A percentile compares a stretch with the other conserved stretches of the same genome.
Conservation (phyloP, 2,797 vertebrate species). For the Hyperoplus lanceolatus region DNA sequence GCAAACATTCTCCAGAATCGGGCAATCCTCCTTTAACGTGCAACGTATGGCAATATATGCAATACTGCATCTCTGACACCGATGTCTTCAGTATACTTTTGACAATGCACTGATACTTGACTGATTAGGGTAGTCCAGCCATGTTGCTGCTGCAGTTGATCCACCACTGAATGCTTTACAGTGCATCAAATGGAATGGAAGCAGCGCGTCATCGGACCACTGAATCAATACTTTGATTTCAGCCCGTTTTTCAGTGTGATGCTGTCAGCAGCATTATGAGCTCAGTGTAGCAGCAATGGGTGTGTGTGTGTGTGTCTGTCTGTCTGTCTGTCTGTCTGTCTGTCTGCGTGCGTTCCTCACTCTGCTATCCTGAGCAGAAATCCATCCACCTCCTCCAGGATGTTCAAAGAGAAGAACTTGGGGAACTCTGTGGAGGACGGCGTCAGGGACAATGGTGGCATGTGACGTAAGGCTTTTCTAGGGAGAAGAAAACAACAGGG, state of each 20-base stretch:
- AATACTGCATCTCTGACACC: not conserved
- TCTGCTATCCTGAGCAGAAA: conserved; percentile 97
- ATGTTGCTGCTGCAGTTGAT: not conserved
- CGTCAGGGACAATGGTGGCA: conserved; percentile 95
- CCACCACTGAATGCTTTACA: conserved; percentile 5
- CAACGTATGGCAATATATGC: too few species aligned
- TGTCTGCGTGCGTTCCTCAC: conserved; percentile 79
- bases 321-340: too few species aligned
- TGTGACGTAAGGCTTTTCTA: conserved; percentile 97
- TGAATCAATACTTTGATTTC: conserved; percentile 42
- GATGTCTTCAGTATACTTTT: not conserved
- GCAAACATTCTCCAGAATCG: too few species aligned
- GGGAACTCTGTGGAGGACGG: conserved; percentile 93
- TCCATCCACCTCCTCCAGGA: conserved; percentile 97
- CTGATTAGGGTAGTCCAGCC: not conserved
- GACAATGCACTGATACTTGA: not conserved
- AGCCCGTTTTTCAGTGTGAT: conserved; percentile 29
- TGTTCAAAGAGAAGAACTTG: conserved; percentile 94
- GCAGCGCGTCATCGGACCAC: not conserved
- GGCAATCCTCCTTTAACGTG: too few species aligned
- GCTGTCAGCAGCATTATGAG: conserved; percentile 45
- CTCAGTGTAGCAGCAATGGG: conserved; percentile 25
- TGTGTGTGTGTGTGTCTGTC: not conserved
- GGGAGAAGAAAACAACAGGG: conserved; percentile 8
- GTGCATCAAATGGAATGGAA: conserved; percentile 13